Conservation (phyloP, 2,888 invertebrate genomes). For the Plagiodera versicolora region DNA sequence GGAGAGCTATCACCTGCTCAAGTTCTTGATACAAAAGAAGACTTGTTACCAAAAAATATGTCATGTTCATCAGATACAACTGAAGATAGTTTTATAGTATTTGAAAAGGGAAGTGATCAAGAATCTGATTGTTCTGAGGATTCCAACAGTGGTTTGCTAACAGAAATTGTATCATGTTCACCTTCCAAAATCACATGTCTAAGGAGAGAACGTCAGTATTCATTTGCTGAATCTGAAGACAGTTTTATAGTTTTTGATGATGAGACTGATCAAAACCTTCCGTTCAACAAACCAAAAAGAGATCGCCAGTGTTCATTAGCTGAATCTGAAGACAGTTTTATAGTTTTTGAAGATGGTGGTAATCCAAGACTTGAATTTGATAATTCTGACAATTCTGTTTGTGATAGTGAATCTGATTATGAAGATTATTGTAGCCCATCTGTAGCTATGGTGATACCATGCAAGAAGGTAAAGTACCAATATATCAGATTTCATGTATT, state of each 20-base stretch:
- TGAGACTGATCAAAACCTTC: conserved; percentile 40
- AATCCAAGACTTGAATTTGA: conserved; percentile 25
- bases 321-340: conserved; percentile 64
- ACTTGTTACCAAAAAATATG: conserved; percentile 12
- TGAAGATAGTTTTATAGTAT: conserved; percentile 62
- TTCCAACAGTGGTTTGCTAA: conserved; percentile 5
- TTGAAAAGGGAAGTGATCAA: conserved; percentile 52
- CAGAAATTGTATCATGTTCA: conserved; percentile 3
- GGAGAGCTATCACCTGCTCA: conserved; percentile 20
- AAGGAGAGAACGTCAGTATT: conserved; percentile 23
- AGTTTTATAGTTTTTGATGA: conserved; percentile 61
- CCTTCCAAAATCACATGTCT: conserved; percentile 10
- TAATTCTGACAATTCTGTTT: conserved; percentile 25
- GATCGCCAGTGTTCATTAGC: conserved; percentile 27
- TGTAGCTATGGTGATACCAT: conserved; percentile 25
- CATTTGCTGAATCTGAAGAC: conserved; percentile 58
- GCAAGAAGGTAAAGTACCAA: conserved; percentile 29
- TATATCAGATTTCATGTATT: not conserved
- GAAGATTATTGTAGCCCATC: conserved; percentile 29
- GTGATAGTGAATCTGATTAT: conserved; percentile 21
- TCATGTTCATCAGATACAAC: conserved; percentile 13
- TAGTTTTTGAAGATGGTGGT: conserved; percentile 57
- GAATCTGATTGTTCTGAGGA: conserved; percentile 27
- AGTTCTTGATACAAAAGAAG: not conserved
- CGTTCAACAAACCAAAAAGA: too few relatives aligned